Base-by-base conservation (phyloP, 2,113 vertebrate species). In the Ochotona curzoniae region DNA sequence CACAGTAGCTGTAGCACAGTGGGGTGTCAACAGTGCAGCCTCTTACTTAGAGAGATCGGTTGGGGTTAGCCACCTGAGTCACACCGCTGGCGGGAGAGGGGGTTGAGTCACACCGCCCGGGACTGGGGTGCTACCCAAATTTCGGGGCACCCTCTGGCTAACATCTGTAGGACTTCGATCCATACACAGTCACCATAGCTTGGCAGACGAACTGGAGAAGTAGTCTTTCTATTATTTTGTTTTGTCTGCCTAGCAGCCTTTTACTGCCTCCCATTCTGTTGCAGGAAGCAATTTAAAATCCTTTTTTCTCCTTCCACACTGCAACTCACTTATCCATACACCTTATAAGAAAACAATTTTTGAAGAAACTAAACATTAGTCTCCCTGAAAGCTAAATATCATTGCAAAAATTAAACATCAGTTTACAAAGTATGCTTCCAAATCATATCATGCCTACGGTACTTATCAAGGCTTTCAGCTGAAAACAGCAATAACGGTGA, bases 271-370 rank as follows among this genome's bases (percentile, higher is more conserved):
- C 8, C n/a, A 83, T 35, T 90, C 70, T 78, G 64, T 79, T 49
- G 66, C 70, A 96, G 69, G 79, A 94, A 96, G 91, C 83, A 93
- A 95, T 94, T 93, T 93, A 83, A 94, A 93, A 94, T 30, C 54
- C 8, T 67, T 61, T 84, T 75, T 44, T 21, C 69, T n/a, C 54
- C 61, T 90, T 93, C 89, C 94, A 54, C 76, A 84, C 87, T 90
- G 92, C 82, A 83, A 71, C 66, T 95, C 91, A 92, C 79, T 92
- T 93, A 92, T 90, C 93, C 90, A 97, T 83, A 95, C 51, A 61
- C 28, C 35, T 92, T 90, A 32, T 76, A 93, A 89, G 81, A 60
- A 96, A 93, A 64, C 60, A 94, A 28, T 76, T 92, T 96, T 94
- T 90, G 83, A 54, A 89, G 66, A 87, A 74, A 89, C 2, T 83